Conservation (phyloP, 2,113 vertebrate genomes). For the Uria lomvia region DNA sequence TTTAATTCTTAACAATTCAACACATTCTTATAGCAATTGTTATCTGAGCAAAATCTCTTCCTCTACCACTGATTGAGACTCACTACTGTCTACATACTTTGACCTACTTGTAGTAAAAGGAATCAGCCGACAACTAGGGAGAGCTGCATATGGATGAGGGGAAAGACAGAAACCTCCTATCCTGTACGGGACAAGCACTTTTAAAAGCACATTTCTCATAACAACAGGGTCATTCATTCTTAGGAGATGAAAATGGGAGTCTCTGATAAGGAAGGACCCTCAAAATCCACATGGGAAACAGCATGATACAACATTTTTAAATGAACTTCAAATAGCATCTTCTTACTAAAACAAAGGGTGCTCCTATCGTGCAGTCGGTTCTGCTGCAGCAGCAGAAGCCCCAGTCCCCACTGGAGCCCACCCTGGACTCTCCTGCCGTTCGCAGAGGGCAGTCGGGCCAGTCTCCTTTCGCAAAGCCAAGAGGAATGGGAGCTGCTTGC, state of each 20-base stretch:
- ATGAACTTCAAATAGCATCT: neutral
- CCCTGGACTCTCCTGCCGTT: neutral
- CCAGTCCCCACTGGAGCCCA: neutral
- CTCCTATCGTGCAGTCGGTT: fast-evolving
- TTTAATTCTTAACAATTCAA: neutral
- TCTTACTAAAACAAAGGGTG: neutral
- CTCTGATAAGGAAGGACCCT: neutral
- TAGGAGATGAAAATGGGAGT: neutral
- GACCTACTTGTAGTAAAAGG: neutral
- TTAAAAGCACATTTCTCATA: neutral
- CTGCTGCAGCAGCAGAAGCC: neutral
- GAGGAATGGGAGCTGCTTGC: neutral
- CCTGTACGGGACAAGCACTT: neutral
- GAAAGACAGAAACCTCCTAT: neutral
- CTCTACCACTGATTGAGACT: neutral
- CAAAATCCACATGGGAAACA: neutral
- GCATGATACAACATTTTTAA: neutral
- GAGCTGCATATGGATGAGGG: neutral
- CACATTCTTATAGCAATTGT: neutral
- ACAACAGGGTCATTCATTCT: neutral
- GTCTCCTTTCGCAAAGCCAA: neutral
- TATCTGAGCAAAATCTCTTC: neutral
- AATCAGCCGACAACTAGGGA: neutral
- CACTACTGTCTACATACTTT: neutral
- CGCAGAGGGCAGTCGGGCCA: fast-evolving